These are phyloP conservation scores for Drosophila paranaensis DNA, from an alignment of 2,888 invertebrate species.

Conservation along the genomic window DNA sequence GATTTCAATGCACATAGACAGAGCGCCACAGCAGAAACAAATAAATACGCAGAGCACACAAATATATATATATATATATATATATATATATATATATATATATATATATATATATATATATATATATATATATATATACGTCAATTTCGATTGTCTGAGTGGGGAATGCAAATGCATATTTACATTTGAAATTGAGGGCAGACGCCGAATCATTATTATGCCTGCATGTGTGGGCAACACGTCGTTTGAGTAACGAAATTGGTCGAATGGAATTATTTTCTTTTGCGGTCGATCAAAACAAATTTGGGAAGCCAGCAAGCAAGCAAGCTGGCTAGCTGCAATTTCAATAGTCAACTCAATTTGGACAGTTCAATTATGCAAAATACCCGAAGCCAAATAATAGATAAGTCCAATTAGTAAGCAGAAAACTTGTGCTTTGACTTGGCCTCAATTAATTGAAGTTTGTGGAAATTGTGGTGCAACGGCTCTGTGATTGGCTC, in stretches of 20 bases:
- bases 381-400: conserved; percentile 59
- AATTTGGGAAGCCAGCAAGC: conserved; percentile 11
- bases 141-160: conserved; percentile 3
- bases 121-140: neutral
- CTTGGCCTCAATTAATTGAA: conserved; percentile 31
- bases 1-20: neutral
- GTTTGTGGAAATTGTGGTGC: conserved; percentile 5
- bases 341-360: conserved; percentile 45
- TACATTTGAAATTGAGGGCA: conserved; percentile 1
- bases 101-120: neutral
- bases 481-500: conserved; percentile 30
- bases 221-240: neutral
- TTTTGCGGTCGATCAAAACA: conserved; percentile 28
- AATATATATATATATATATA: neutral
- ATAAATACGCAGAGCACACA: neutral
- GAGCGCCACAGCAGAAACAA: neutral
- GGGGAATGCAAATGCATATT: conserved; percentile 14
- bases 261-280: conserved; percentile 29
- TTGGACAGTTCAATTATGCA: conserved; percentile 69
- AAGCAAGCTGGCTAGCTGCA: conserved; percentile 5
- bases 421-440: conserved; percentile 8
- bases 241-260: conserved; percentile 11
- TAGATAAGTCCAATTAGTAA: conserved; percentile 61
- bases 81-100: neutral
- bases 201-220: conserved; percentile 8